Conservation (phyloP, 2,888 invertebrate genomes). For the Hedychridium roseum region DNA sequence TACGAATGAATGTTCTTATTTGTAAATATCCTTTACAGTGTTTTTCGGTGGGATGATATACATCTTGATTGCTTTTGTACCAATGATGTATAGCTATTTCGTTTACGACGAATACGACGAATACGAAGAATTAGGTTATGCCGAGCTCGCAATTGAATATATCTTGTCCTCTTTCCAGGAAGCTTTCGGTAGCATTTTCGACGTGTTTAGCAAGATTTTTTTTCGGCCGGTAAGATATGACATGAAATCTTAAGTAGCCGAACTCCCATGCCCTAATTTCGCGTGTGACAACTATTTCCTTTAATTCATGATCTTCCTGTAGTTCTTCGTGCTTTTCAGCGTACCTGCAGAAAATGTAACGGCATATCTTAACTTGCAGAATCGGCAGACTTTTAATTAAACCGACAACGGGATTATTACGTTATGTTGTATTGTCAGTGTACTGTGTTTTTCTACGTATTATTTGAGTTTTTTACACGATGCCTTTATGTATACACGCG, state of each 20-base stretch:
- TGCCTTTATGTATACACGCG: constrained; percentile 19
- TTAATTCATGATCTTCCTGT: constrained; percentile 18
- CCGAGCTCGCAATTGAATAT: constrained; percentile 47
- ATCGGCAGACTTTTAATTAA: no score
- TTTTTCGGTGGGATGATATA: constrained; percentile 50
- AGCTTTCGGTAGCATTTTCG: constrained; percentile 47
- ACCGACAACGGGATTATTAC: no score
- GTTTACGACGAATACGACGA: constrained; percentile 47
- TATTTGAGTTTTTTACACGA: no score
- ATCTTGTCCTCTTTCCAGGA: constrained; percentile 50
- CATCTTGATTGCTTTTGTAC: constrained; percentile 43
- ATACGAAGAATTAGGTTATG: constrained; percentile 46
- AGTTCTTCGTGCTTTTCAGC: constrained; percentile 42
- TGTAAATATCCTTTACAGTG: constrained; percentile 39
- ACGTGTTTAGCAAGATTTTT: constrained; percentile 40
- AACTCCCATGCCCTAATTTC: background rate
- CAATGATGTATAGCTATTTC: constrained; percentile 50
- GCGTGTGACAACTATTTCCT: background rate
- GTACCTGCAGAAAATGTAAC: constrained; percentile 48
- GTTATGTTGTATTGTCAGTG: no score
- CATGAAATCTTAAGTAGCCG: constrained; percentile 6
- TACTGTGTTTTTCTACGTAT: no score
- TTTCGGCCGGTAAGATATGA: constrained; percentile 48
- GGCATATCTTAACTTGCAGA: constrained; percentile 21
- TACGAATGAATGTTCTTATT: constrained; percentile 1